Conservation (phyloP, 1,140 invertebrate species). For the Aradophagus sp. region DNA sequence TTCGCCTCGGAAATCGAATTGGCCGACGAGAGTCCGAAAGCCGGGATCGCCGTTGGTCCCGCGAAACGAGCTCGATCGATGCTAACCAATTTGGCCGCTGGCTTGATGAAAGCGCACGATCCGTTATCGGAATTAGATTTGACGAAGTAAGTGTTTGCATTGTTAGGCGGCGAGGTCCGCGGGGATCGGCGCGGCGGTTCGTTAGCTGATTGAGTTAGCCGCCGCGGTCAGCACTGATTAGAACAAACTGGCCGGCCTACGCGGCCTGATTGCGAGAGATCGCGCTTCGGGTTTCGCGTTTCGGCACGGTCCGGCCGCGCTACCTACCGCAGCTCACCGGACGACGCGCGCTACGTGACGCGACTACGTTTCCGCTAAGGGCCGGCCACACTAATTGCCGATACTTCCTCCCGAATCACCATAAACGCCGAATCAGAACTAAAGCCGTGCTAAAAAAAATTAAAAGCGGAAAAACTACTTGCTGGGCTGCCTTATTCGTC, state of each 20-base stretch:
- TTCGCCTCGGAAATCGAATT: too few species aligned
- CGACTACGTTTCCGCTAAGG: constrained; percentile 55
- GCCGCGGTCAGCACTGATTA: constrained; percentile 73
- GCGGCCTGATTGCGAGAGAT: constrained; percentile 71
- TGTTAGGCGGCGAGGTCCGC: constrained; percentile 49
- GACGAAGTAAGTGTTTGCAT: constrained; percentile 63
- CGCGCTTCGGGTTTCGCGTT: too few species aligned
- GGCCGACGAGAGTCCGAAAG: too few species aligned
- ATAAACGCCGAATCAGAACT: constrained; percentile 57
- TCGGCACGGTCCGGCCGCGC: constrained; percentile 57
- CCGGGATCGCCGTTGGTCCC: too few species aligned
- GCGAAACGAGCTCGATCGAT: constrained; percentile 27
- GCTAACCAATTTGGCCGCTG: constrained; percentile 40
- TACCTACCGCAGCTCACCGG: constrained; percentile 55
- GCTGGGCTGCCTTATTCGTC: too few species aligned
- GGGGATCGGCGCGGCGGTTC: constrained; percentile 66
- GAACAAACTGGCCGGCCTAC: constrained; percentile 73
- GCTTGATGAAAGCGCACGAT: constrained; percentile 38
- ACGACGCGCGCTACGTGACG: constrained; percentile 57
- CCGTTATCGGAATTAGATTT: constrained; percentile 53
- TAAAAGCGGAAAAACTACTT: too few species aligned
- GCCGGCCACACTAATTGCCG: constrained; percentile 66
- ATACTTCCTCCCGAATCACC: constrained; percentile 60
- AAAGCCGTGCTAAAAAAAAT: constrained; percentile 44
- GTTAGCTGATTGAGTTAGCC: constrained; percentile 74